Evolutionary conservation across 2,888 invertebrate species (phyloP), one percentile per base, ranked within the genome.

Genomic region (Trichacis sp.): DNA sequence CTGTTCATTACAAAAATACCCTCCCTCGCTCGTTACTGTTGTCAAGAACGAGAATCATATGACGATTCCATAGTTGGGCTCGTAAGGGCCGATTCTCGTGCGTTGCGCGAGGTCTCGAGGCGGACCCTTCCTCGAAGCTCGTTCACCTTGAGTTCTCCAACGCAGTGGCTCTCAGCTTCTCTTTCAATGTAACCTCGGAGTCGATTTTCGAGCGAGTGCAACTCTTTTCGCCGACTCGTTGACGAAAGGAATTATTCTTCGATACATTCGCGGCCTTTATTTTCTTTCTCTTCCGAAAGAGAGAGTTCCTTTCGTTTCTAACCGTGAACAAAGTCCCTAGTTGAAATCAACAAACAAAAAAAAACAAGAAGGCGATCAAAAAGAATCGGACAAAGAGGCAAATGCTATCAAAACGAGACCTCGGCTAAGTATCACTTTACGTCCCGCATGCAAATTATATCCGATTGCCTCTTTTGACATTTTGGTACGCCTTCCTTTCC

Each of bases 101-200:
- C n/a, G n/a, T n/a, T 18, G 45, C 38, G 36, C 48, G 46, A 53
- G 40, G 36, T 33, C 53, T 46, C 11, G 47, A 69, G 72, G 71
- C 73, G 66, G 74, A 71, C 72, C 73, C 73, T 73, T 71, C 64
- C 77, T 77, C 75, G 76, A 80, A 82, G 80, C 82, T 81, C 77
- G 82, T 81, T 83, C 80, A 82, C 83, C 83, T 83, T 83, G 83
- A 82, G 81, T 77, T 78, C 77, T 58, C 61, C 63, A 54, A 56
- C 60, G 56, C 67, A 65, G 66, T 59, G 68, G 57, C 56, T 62
- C 61, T 68, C 70, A 68, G 51, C 14, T 40, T 40, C 15, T 40
- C n/a, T 40, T 40, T 40, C 40, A 40, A 40, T 40, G 15, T 40
- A 40, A 40, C 40, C 40, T 40, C 40, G 40, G 24, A 40, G 40